phyloP scores from a whole-genome alignment of 1,140 invertebrate species.

The Psilanteris sp. region DNA sequence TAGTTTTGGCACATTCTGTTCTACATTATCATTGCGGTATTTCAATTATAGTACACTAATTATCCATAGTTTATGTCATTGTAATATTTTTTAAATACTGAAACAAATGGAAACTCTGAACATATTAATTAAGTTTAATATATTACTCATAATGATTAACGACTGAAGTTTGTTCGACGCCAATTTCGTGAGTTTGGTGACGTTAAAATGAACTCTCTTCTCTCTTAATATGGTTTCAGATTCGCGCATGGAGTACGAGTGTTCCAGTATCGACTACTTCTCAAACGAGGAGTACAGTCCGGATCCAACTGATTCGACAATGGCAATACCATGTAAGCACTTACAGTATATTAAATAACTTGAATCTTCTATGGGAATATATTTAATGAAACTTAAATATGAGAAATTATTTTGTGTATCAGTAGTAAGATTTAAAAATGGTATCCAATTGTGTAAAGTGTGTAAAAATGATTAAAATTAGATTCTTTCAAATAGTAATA shows the following conservation, averaged over 20 bases:
- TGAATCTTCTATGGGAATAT: slow-evolving; percentile 11
- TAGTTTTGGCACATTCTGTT: too few species aligned
- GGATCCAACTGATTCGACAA: slow-evolving; percentile 91
- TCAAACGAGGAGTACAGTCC: slow-evolving; percentile 90
- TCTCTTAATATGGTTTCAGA: slow-evolving; percentile 58
- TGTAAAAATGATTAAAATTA: too few species aligned
- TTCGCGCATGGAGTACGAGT: slow-evolving; percentile 81
- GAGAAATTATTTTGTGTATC: too few species aligned
- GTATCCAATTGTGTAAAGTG: too few species aligned
- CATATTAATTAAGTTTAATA: too few species aligned
- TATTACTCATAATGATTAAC: slow-evolving; percentile 6
- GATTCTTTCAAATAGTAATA: too few species aligned
- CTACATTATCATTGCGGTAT: too few species aligned
- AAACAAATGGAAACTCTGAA: slow-evolving; percentile 10
- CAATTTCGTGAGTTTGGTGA: slow-evolving; percentile 7
- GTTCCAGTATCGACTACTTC: slow-evolving; percentile 92
- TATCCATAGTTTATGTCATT: neutral
- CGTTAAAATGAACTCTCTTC: slow-evolving; percentile 30
- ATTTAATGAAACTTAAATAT: too few species aligned
- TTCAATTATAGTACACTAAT: too few species aligned
- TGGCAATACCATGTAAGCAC: slow-evolving; percentile 93
- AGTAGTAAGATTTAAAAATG: too few species aligned
- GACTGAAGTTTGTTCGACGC: slow-evolving; percentile 11
- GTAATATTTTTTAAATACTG: slow-evolving; percentile 1
- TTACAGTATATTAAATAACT: slow-evolving; percentile 43